Conservation (phyloP, 2,797 vertebrate genomes). For the Argentina silus region DNA sequence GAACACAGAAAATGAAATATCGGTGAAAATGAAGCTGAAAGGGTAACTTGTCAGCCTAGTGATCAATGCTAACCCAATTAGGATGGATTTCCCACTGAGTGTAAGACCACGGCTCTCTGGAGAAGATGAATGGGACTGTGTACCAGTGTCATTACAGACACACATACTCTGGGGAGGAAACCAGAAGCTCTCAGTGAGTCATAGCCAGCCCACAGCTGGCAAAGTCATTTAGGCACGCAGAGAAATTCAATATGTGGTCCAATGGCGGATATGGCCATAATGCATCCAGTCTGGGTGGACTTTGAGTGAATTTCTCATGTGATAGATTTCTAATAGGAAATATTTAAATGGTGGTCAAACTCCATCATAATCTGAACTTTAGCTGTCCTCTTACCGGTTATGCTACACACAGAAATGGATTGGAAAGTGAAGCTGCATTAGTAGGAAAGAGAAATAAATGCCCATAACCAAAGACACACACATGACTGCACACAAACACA, state of each 20-base stretch:
- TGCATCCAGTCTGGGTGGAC: neutral
- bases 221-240: neutral
- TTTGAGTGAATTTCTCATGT: neutral
- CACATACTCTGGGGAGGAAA: conserved; percentile 3
- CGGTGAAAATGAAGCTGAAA: conserved; percentile 20
- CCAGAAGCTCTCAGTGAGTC: conserved; percentile 16
- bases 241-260: conserved; percentile 2
- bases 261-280: neutral
- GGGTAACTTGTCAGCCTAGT: conserved; percentile 18
- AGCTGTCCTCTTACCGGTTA: neutral
- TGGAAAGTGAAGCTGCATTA: neutral
- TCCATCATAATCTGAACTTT: neutral
- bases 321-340: neutral
- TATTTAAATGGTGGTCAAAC: neutral
- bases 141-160: neutral
- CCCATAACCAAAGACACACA: conserved; percentile 8
- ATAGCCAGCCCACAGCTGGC: conserved; percentile 1
- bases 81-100: conserved; percentile 32
- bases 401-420: neutral
- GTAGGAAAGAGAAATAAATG: neutral
- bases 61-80: conserved; percentile 43
- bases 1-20: conserved; percentile 1
- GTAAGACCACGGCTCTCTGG: conserved; percentile 4
- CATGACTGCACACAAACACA: no score
- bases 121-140: conserved; percentile 27